Conservation (phyloP, 2,113 vertebrate species). For the Plecotus auritus region DNA sequence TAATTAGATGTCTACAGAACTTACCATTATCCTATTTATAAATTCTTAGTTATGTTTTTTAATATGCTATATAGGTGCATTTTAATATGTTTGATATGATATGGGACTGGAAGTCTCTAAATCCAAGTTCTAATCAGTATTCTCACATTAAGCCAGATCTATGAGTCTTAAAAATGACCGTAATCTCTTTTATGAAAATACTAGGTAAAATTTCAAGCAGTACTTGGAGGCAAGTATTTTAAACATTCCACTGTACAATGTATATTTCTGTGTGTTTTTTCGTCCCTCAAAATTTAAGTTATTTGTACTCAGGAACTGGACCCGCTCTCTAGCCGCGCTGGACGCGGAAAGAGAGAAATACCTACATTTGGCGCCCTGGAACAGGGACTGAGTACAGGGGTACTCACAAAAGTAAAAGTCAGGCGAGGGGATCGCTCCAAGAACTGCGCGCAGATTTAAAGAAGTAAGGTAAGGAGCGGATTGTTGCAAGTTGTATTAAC, state of each 20-base stretch:
- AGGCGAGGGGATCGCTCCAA: too few species aligned
- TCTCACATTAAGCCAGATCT: not conserved
- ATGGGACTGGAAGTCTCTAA: not conserved
- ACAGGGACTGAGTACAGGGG: too few species aligned
- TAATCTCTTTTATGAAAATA: not conserved
- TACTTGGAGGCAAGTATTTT: not conserved
- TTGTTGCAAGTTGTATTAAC: too few species aligned
- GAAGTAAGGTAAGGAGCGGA: too few species aligned
- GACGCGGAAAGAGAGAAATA: too few species aligned
- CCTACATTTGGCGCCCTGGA: too few species aligned
- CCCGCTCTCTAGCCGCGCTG: too few species aligned
- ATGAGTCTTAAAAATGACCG: not conserved
- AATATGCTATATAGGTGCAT: not conserved
- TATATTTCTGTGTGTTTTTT: not conserved
- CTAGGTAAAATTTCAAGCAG: not conserved
- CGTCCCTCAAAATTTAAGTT: not conserved
- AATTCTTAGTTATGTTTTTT: not conserved
- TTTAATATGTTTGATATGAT: not conserved
- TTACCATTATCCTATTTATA: not conserved
- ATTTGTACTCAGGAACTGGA: too few species aligned
- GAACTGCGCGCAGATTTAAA: too few species aligned
- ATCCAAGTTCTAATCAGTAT: not conserved
- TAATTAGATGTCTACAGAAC: not conserved
- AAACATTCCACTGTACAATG: not conserved
- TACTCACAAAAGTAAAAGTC: too few species aligned